Percentiles rank a stretch among this genome's conserved stretches.
phyloP scores from a whole-genome alignment of 1,140 invertebrate genomes.

The Eueides isabella region DNA sequence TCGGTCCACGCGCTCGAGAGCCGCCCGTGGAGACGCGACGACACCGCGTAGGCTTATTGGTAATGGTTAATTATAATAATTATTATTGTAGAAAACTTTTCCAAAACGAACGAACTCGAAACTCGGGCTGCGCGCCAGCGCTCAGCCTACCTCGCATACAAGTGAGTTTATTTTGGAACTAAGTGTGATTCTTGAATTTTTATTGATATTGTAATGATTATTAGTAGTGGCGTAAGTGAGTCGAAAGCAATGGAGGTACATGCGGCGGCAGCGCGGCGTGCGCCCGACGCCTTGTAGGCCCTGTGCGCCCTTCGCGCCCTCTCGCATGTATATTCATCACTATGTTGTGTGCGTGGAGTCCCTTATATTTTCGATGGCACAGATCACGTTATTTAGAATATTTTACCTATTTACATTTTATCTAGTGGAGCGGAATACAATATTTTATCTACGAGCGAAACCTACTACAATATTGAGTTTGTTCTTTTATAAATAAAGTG shows the following conservation, averaged over 20 bases:
- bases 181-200: conserved; percentile 86
- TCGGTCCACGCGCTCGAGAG: conserved; percentile 43
- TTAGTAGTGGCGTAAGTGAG: conserved; percentile 80
- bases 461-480: conserved; percentile 82
- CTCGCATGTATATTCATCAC: conserved; percentile 63
- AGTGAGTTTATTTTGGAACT: conserved; percentile 88
- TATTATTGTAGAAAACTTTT: conserved; percentile 84
- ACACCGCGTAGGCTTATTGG: conserved; percentile 80
- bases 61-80: conserved; percentile 81
- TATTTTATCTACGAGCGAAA: conserved; percentile 79
- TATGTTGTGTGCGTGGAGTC: conserved; percentile 77
- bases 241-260: conserved; percentile 63
- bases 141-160: conserved; percentile 86
- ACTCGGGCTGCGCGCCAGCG: conserved; percentile 85
- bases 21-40: conserved; percentile 78
- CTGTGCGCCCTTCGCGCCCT: neutral
- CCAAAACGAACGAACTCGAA: conserved; percentile 87
- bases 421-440: conserved; percentile 80
- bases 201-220: conserved; percentile 82
- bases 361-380: conserved; percentile 80
- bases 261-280: conserved; percentile 49
- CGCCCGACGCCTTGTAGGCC: conserved; percentile 41
- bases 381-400: conserved; percentile 80
- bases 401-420: conserved; percentile 82
- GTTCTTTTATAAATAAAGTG: conserved; percentile 74